These are phyloP conservation scores for Gallinago media DNA, from an alignment of 2,113 vertebrate species.

Conservation along the genomic window DNA sequence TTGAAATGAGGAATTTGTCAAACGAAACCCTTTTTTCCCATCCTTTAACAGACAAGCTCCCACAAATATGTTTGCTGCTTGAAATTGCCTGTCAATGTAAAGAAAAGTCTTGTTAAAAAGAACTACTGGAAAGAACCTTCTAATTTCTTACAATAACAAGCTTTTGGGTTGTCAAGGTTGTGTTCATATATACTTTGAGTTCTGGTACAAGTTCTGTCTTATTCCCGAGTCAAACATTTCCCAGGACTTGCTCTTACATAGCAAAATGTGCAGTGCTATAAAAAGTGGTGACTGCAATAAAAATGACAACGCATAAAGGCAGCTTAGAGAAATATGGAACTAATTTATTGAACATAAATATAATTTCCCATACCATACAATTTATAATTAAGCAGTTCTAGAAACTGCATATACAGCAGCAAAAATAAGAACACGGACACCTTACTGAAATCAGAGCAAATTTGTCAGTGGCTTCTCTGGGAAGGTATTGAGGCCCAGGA, in stretches of 20 bases:
- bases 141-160: not conserved
- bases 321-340: slow-evolving; percentile 24
- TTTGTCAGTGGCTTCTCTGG: not conserved
- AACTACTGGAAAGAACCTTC: not conserved
- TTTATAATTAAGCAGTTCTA: slow-evolving; percentile 38
- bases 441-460: not conserved
- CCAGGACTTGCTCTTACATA: not conserved
- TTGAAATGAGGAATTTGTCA: slow-evolving; percentile 56
- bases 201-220: not conserved
- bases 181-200: not conserved
- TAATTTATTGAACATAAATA: slow-evolving; percentile 23
- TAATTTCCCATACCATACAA: not conserved
- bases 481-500: not conserved
- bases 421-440: not conserved
- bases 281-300: not conserved
- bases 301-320: slow-evolving; percentile 4
- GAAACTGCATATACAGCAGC: not conserved
- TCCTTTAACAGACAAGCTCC: slow-evolving; percentile 12
- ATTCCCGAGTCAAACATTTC: slow-evolving; percentile 9
- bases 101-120: slow-evolving; percentile 17
- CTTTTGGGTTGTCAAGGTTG: not conserved
- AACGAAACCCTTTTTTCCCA: not conserved
- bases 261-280: not conserved
- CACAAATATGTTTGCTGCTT: slow-evolving; percentile 12
- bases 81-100: not conserved